A percentile compares a stretch with the other conserved stretches of the same genome.
Evolutionary conservation across 2,888 invertebrate species (phyloP).

Genomic region (Rotaria sp.): DNA sequence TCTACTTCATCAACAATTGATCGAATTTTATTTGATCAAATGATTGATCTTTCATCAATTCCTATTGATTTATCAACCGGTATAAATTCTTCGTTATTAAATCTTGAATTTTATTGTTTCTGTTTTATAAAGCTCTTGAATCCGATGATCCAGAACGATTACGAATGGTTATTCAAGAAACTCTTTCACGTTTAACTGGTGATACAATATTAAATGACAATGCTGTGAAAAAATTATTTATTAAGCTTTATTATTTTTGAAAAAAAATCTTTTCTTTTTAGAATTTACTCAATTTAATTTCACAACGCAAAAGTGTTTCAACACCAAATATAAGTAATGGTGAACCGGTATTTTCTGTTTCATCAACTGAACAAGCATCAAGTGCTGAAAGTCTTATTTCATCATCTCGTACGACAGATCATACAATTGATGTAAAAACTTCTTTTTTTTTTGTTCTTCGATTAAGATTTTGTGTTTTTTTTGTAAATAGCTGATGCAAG

Average conservation of each 20-base stretch:
- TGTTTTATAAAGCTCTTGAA: not conserved
- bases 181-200: not conserved
- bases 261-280: not conserved
- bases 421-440: not conserved
- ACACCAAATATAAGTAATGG: conserved; percentile 71
- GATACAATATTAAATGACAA: not conserved
- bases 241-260: too few species aligned
- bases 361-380: conserved; percentile 83
- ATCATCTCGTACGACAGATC: not conserved
- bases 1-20: not conserved
- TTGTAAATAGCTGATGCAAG: not conserved
- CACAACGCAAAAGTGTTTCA: conserved; percentile 76
- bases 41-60: conserved; percentile 15
- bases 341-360: conserved; percentile 76
- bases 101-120: not conserved
- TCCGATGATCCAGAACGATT: conserved; percentile 23
- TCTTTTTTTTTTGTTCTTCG: not conserved
- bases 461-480: not conserved
- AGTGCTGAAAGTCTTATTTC: conserved; percentile 76
- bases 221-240: not conserved
- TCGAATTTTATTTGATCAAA: conserved; percentile 12
- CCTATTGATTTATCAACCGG: conserved; percentile 10
- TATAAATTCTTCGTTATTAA: not conserved
- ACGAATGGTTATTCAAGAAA: not conserved
- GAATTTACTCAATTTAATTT: conserved; percentile 18